A percentile compares a stretch with the other conserved stretches of the same genome.
These are phyloP conservation scores for Tenthredo notha DNA, from an alignment of 2,888 invertebrate genomes.

Conservation along the genomic window DNA sequence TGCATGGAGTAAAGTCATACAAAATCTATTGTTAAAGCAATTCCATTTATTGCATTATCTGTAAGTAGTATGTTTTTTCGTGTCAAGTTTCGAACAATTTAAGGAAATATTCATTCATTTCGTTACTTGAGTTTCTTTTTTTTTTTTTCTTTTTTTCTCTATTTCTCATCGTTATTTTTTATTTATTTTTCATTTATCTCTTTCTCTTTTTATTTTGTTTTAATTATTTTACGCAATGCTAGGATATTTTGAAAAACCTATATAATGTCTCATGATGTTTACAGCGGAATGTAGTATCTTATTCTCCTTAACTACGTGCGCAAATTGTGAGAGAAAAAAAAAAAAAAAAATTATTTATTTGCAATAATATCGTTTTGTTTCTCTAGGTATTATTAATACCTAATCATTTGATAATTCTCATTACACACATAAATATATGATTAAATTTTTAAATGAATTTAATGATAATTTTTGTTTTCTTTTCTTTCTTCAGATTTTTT, in stretches of 20 bases:
- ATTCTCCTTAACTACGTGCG: constrained; percentile 37
- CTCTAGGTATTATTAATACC: constrained; percentile 3
- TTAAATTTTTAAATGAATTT: constrained; percentile 27
- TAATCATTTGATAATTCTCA: constrained; percentile 18
- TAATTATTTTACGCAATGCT: constrained; percentile 19
- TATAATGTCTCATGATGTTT: constrained; percentile 33
- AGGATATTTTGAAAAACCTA: constrained; percentile 29
- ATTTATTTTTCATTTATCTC: background rate
- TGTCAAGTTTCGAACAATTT: constrained; percentile 21
- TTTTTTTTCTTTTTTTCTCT: background rate
- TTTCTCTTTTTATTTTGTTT: background rate
- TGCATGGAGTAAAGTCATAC: constrained; percentile 59
- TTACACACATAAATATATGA: constrained; percentile 16
- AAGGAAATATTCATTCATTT: background rate
- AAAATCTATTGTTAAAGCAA: constrained; percentile 61
- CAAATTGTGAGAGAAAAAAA: constrained; percentile 6
- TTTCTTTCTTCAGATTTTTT: no score
- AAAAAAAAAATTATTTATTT: background rate
- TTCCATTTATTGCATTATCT: constrained; percentile 66
- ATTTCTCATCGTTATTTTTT: background rate
- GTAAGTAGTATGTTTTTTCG: constrained; percentile 64
- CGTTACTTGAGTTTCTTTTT: background rate
- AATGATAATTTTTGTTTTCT: no score
- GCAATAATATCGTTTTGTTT: background rate
- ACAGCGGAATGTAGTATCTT: constrained; percentile 40